Conservation (phyloP, 2,888 invertebrate genomes). For the Conus canariensis region DNA sequence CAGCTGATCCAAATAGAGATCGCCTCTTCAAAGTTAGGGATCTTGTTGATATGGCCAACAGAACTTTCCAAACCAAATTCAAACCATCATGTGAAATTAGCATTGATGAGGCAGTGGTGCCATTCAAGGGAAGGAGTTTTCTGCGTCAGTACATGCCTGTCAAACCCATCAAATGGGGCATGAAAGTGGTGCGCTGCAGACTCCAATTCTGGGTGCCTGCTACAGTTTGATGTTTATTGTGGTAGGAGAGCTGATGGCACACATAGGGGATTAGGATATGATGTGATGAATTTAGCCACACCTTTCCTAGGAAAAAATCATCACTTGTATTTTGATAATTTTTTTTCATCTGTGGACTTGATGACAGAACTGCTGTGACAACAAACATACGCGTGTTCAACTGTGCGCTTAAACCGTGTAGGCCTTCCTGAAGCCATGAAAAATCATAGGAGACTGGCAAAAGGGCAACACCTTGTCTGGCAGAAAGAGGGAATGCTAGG, state of each 20-base stretch:
- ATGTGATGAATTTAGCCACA: too few species aligned
- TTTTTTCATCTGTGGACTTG: too few species aligned
- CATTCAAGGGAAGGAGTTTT: neutral
- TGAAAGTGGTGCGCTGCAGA: neutral
- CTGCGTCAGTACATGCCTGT: constrained; percentile 9
- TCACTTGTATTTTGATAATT: too few species aligned
- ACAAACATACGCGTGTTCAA: neutral
- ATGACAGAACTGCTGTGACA: neutral
- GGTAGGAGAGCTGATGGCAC: neutral
- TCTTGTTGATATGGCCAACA: neutral
- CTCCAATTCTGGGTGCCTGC: neutral
- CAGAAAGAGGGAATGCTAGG: neutral
- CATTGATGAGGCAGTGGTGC: neutral
- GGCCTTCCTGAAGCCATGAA: neutral
- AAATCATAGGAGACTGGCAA: neutral
- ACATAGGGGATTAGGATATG: neutral
- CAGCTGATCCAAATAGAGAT: neutral
- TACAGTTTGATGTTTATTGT: neutral
- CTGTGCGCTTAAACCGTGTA: neutral
- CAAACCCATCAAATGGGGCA: neutral
- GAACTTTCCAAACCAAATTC: too few species aligned
- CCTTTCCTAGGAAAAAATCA: neutral
- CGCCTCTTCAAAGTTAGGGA: constrained; percentile 9
- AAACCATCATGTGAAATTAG: neutral
- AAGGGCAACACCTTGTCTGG: neutral